Base-by-base conservation (phyloP, 2,797 vertebrate species). In the Eospalax fontanierii region DNA sequence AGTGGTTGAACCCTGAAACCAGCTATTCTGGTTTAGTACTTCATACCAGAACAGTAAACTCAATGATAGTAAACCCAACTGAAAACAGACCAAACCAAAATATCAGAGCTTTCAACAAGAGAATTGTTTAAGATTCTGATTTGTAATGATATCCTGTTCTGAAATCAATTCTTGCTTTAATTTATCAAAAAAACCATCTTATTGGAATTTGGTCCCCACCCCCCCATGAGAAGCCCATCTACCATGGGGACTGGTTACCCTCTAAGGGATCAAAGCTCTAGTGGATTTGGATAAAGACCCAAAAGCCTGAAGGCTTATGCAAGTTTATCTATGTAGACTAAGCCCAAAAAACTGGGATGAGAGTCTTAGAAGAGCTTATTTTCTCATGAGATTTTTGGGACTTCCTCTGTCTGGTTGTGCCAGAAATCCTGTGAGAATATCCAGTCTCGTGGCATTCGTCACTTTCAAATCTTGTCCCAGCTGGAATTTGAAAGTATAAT, bases 331-430 rank as follows among this genome's bases (percentile, higher is more conserved):
- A 46, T 95, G 76, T 81, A 95, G 90, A 95, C n/a, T 70, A 93
- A 97, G 70, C 82, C 80, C 93, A 28, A 86, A 82, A 93, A 90
- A 94, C 75, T 93, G 87, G 86, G 86, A 87, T 89, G 91, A 91
- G 96, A 97, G 94, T 96, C 92, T 97, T 61, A 75, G 40, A 78
- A 92, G 54, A 38, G 79, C 73, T 91, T 93, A 90, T 91, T 97
- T 98, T 98, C 97, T 98, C 97, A 98, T 92, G 96, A 95, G 96
- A 97, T 81, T 95, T 97, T 96, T 96, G 89, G 91, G 94, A 97
- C 97, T 97, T 98, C 95, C 96, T 97, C 95, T 96, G 96, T 97
- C 95, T 97, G 85, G 66, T 87, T 95, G 96, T 96, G 96, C 95
- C 95, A 97, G 97, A 97, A 96, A 96, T 96, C 95, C 91, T 96